A percentile compares a stretch with the other conserved stretches of the same genome.
These are phyloP conservation scores for Hermaeophaga mercurialis DNA, from an alignment of 2,888 invertebrate genomes.

Conservation along the genomic window DNA sequence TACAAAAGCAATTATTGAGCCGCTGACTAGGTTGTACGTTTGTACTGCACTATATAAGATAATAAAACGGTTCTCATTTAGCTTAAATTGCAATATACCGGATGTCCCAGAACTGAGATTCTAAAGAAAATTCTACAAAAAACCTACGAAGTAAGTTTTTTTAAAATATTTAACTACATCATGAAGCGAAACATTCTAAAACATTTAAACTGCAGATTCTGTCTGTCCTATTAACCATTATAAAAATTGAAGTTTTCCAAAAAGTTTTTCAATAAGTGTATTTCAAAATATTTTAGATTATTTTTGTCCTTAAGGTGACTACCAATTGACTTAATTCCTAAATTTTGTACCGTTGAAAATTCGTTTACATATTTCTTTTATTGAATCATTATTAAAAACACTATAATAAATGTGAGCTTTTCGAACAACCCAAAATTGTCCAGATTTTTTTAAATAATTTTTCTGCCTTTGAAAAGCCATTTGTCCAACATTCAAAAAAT, in stretches of 20 bases:
- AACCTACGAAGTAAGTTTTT: too few relatives aligned
- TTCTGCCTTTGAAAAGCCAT: too few relatives aligned
- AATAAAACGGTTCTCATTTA: not conserved
- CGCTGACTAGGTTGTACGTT: not conserved
- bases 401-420: conserved; percentile 22
- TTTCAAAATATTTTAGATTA: conserved; percentile 7
- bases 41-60: not conserved
- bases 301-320: conserved; percentile 6
- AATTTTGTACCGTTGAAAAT: conserved; percentile 35
- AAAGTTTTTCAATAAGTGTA: not conserved
- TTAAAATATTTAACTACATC: too few relatives aligned
- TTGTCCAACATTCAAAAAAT: too few relatives aligned
- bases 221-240: too few relatives aligned
- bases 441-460: too few relatives aligned
- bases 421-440: too few relatives aligned
- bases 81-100: not conserved
- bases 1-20: not conserved
- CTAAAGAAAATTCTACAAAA: too few relatives aligned
- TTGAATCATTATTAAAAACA: conserved; percentile 32
- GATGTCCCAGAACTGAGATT: too few relatives aligned
- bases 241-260: too few relatives aligned
- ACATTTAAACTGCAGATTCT: too few relatives aligned
- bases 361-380: conserved; percentile 24
- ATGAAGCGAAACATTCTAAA: too few relatives aligned
- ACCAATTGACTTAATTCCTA: conserved; percentile 35